These are phyloP conservation scores for Nerophis lumbriciformis DNA, from an alignment of 2,113 vertebrate species.

Conservation along the genomic window DNA sequence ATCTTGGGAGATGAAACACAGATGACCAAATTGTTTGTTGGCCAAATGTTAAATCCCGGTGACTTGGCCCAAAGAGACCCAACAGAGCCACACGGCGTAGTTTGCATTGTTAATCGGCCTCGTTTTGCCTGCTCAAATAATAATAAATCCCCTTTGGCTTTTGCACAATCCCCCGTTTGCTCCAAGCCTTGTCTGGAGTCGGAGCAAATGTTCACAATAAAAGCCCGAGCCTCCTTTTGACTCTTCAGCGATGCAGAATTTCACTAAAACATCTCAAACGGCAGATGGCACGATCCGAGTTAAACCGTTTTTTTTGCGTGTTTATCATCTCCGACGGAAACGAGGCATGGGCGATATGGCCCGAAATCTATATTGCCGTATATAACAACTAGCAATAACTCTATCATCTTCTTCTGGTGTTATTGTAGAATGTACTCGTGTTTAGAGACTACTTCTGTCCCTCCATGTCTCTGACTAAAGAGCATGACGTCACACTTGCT, in stretches of 20 bases:
- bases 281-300: constrained; percentile 41
- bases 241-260: constrained; percentile 11
- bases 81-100: background rate
- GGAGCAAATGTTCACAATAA: constrained; percentile 11
- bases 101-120: constrained; percentile 21
- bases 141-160: constrained; percentile 24
- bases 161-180: constrained; percentile 16
- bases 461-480: no score
- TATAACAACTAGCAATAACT: no score
- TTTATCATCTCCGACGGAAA: constrained; percentile 1
- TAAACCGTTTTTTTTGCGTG: constrained; percentile 9
- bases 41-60: constrained; percentile 19
- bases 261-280: constrained; percentile 23
- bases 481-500: no score
- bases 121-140: constrained; percentile 21
- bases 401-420: no score
- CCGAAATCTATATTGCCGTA: no score
- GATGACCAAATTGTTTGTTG: constrained; percentile 24
- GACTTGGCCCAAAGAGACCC: constrained; percentile 19
- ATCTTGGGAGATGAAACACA: constrained; percentile 24
- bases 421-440: no score
- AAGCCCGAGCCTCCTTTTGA: constrained; percentile 8
- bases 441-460: no score
- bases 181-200: constrained; percentile 18
- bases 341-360: no score